A percentile compares a stretch with the other conserved stretches of the same genome.
phyloP scores from a whole-genome alignment of 1,140 invertebrate species.

The Druon quercuslanigerum region DNA sequence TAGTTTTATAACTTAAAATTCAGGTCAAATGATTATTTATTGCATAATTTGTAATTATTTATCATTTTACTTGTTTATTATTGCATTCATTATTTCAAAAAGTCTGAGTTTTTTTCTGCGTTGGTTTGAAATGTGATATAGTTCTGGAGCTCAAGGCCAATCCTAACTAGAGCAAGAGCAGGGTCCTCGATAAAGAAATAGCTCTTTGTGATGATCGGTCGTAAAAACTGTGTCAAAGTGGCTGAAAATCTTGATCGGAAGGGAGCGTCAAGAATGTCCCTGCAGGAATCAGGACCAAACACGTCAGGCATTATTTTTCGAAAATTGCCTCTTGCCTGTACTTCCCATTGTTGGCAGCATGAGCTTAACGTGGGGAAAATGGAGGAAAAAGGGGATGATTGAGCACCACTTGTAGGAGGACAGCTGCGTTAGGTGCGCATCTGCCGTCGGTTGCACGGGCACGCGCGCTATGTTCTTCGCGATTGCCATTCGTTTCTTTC shows the following conservation, averaged over 20 bases:
- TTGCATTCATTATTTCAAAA: neutral
- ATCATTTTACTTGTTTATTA: neutral
- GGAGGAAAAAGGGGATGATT: constrained; percentile 65
- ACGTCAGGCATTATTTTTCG: constrained; percentile 42
- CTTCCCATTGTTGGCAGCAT: neutral
- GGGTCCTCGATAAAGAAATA: neutral
- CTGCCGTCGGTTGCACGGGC: constrained; percentile 72
- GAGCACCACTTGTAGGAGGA: constrained; percentile 75
- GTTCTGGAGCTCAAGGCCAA: neutral
- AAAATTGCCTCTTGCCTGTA: constrained; percentile 2
- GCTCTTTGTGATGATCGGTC: constrained; percentile 13
- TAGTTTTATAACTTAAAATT: too few relatives aligned
- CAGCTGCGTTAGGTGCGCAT: constrained; percentile 71
- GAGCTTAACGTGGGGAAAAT: constrained; percentile 50
- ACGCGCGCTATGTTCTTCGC: constrained; percentile 64
- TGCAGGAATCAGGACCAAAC: constrained; percentile 8
- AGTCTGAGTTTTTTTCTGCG: neutral
- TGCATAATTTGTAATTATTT: neutral
- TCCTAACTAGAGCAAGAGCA: constrained; percentile 24
- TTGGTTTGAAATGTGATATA: neutral
- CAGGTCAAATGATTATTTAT: too few relatives aligned
- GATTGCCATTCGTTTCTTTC: constrained; percentile 44
- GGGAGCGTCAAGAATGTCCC: constrained; percentile 1
- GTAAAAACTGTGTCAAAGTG: constrained; percentile 31
- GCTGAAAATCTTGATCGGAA: constrained; percentile 16